These are phyloP conservation scores for Perizoma affinitatum DNA, from an alignment of 2,888 invertebrate species.

Conservation along the genomic window DNA sequence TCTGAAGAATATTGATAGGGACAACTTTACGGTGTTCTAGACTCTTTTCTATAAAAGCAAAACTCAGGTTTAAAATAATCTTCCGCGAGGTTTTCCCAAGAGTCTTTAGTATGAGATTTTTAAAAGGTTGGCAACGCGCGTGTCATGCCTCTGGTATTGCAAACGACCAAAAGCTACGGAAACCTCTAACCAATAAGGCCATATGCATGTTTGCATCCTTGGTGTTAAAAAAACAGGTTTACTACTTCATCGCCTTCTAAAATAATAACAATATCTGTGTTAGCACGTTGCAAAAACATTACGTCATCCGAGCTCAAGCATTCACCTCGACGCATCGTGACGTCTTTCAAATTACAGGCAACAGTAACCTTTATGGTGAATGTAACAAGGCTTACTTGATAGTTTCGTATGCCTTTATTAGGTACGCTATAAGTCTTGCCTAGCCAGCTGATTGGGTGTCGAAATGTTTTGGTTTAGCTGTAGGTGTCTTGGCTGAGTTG, in stretches of 20 bases:
- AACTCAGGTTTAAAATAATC: no score
- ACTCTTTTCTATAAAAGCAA: no score
- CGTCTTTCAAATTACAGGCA: constrained; percentile 34
- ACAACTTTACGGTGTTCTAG: no score
- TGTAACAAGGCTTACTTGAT: constrained; percentile 5
- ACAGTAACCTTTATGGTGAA: constrained; percentile 19
- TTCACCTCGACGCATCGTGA: constrained; percentile 41
- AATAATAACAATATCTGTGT: constrained; percentile 13
- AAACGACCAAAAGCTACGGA: no score
- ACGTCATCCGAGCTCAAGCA: constrained; percentile 52
- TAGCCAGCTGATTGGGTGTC: constrained; percentile 16
- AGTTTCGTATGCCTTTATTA: background rate
- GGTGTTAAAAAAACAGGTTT: no score
- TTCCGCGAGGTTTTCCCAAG: no score
- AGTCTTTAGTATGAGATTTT: no score
- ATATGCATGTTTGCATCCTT: no score
- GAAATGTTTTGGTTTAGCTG: constrained; percentile 11
- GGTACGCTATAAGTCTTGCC: constrained; percentile 6
- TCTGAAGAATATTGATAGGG: no score
- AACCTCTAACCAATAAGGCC: no score
- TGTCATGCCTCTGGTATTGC: no score
- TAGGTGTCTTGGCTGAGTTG: background rate
- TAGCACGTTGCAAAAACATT: constrained; percentile 47
- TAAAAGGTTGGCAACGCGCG: no score
- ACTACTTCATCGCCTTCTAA: background rate